These are phyloP conservation scores for Tachyglossus aculeatus DNA, from an alignment of 2,797 vertebrate species.

Conservation along the genomic window DNA sequence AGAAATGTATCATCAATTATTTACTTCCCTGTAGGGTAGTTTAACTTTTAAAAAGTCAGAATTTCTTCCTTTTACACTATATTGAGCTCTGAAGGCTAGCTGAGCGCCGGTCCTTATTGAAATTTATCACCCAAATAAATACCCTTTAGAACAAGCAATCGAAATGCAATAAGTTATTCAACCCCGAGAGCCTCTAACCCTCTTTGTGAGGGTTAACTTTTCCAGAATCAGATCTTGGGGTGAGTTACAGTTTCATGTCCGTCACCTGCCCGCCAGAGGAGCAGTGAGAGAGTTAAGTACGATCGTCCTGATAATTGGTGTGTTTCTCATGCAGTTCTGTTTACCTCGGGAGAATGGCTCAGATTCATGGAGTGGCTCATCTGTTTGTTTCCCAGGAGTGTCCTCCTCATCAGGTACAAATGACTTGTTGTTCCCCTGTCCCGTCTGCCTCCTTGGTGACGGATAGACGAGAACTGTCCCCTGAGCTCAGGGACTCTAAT, in stretches of 20 bases:
- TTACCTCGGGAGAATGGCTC: constrained; percentile 86
- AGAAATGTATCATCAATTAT: too few relatives aligned
- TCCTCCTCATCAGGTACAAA: constrained; percentile 89
- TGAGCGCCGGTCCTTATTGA: not conserved
- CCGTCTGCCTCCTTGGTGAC: constrained; percentile 86
- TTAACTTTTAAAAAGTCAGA: not conserved
- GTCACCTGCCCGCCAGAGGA: constrained; percentile 52
- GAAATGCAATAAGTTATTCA: constrained; percentile 28
- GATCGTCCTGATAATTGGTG: constrained; percentile 83
- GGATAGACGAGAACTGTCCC: constrained; percentile 85
- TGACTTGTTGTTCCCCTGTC: constrained; percentile 84
- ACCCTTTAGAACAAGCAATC: not conserved
- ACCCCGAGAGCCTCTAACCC: constrained; percentile 21
- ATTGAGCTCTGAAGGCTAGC: not conserved
- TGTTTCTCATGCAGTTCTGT: constrained; percentile 94
- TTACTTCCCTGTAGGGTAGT: not conserved
- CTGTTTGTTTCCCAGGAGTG: constrained; percentile 93
- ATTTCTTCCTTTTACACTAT: not conserved
- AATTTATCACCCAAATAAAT: not conserved
- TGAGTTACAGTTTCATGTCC: constrained; percentile 75
- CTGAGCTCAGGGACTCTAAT: constrained; percentile 83
- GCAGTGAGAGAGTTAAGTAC: constrained; percentile 74
- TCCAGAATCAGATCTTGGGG: constrained; percentile 74
- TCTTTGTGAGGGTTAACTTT: constrained; percentile 74
- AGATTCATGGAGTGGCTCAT: constrained; percentile 86